A percentile compares a stretch with the other conserved stretches of the same genome.
Evolutionary conservation across 2,113 vertebrate species (phyloP).

Genomic region (Fukomys damarensis): DNA sequence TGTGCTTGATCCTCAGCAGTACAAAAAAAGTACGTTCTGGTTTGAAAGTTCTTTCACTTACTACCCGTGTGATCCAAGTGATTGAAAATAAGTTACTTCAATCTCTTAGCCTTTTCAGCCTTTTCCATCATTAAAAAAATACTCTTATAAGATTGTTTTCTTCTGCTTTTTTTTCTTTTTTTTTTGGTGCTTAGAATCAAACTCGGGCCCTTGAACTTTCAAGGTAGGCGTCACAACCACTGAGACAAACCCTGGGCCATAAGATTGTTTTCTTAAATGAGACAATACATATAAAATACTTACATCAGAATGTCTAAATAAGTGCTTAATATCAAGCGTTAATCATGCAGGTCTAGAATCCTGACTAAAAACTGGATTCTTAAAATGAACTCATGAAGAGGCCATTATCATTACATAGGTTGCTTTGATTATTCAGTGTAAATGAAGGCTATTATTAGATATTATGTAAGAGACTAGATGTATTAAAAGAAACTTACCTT

Average conservation of each 20-base stretch:
- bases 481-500: conserved; percentile 1
- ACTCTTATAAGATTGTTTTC: not conserved
- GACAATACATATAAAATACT: no score
- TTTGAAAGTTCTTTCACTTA: not conserved
- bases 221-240: no score
- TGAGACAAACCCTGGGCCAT: no score
- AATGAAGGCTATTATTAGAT: not conserved
- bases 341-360: not conserved
- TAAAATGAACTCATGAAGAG: not conserved
- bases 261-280: conserved; percentile 32
- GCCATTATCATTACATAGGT: not conserved
- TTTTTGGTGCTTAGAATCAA: no score
- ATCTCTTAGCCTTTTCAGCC: not conserved
- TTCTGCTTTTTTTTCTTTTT: no score
- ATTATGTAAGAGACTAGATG: not conserved
- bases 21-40: not conserved
- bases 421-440: not conserved
- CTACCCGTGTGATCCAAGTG: not conserved
- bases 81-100: not conserved
- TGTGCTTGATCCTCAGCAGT: not conserved
- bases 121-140: not conserved
- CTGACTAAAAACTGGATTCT: not conserved
- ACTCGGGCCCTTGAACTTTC: no score
- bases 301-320: no score
- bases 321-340: not conserved